Evolutionary conservation across 2,888 invertebrate species (phyloP), one percentile per base, ranked within the genome.

Genomic region (Calliphora vomitoria): DNA sequence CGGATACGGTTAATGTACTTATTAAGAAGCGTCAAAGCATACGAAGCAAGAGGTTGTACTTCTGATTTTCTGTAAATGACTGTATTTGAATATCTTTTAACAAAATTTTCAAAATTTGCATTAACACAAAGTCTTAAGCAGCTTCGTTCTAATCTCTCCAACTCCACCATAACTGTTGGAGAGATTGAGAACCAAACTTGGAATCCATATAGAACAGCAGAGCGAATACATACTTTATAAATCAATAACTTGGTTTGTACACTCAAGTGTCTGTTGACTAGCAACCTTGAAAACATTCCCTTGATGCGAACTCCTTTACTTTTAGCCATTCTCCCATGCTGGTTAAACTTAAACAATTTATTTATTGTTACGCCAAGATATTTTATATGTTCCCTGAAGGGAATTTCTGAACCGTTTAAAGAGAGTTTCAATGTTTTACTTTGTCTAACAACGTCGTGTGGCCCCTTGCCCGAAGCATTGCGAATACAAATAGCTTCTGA

Each of bases 351-450:
- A 8, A 72, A 55, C 3, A 58, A 11, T 10, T 18, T 72, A 13
- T 72, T 55, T 13, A 72, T 3, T 15, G 55, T 72, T 3, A 74
- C 74, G 1, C 60, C 74, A 5, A 74, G 25, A 44, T 74, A 74
- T 15, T 60, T 74, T 15, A 74, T 15, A 0, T 58, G 4, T 8
- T 44, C 25, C 25, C 8, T 20, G 20, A 74, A 60, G n/a, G 58
- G 20, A 44, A 74, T 74, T 18, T 11, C 8, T 11, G 41, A 55
- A 13, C 38, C 72, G 38, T 20, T 6, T 8, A 72, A 72, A n/a
- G 72, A 18, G 11, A 72, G 55, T 20, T 72, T 74, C 58, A 74
- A 60, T 8, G 13, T 58, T 74, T 41, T 74, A 41, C 44, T 58
- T 58, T 15, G 13, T 8, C 13, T 55, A 4, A 41, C 72, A 13